A percentile compares a stretch with the other conserved stretches of the same genome.
Conservation (phyloP, 2,113 vertebrate species). For the Vombatus ursinus region DNA sequence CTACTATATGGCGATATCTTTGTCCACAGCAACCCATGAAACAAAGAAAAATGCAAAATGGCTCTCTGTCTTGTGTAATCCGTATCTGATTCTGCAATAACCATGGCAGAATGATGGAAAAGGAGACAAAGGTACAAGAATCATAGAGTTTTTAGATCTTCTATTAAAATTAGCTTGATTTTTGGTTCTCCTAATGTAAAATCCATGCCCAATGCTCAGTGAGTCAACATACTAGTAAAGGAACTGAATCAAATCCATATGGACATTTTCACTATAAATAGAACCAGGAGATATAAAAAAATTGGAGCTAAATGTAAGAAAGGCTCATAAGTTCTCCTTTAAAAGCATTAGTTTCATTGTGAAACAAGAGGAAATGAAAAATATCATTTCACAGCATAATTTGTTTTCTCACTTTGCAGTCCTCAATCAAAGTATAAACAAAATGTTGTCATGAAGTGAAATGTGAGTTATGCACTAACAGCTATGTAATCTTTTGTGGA, state of each 20-base stretch:
- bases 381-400: background rate
- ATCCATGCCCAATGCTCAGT: background rate
- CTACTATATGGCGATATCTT: background rate
- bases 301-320: background rate
- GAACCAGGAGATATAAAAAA: background rate
- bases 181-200: background rate
- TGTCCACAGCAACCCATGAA: background rate
- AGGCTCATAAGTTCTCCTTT: background rate
- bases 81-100: background rate
- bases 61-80: background rate
- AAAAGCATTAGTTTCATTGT: background rate
- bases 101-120: background rate
- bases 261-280: background rate
- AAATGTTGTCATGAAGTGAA: background rate
- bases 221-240: background rate
- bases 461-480: background rate
- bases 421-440: background rate
- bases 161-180: background rate
- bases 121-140: background rate
- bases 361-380: background rate
- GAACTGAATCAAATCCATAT: background rate
- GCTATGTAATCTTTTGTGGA: background rate
- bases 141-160: background rate
- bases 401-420: background rate
- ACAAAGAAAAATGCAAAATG: background rate